Evolutionary conservation across 2,888 invertebrate genomes (phyloP).

Genomic region (Xestobium rufovillosum): DNA sequence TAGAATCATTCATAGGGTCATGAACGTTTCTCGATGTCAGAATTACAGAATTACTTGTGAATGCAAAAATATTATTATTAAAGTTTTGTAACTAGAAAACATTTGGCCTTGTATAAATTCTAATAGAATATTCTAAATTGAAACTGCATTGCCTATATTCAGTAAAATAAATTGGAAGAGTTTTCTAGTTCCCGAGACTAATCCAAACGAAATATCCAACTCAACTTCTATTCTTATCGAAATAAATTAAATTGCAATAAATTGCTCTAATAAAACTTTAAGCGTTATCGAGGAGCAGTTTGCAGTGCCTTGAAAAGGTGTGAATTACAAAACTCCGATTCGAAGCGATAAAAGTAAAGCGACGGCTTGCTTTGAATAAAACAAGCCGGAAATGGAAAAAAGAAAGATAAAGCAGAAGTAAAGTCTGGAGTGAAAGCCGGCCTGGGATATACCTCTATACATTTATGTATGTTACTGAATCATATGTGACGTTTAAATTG

Average conservation of each 20-base stretch:
- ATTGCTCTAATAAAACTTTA: slow-evolving; percentile 14
- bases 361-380: slow-evolving; percentile 33
- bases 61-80: too few species aligned
- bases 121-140: too few species aligned
- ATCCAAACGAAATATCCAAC: too few species aligned
- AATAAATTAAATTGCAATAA: slow-evolving; percentile 11
- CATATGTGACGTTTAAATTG: slow-evolving; percentile 24
- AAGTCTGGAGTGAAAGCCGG: slow-evolving; percentile 28
- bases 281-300: slow-evolving; percentile 16
- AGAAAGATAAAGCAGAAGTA: slow-evolving; percentile 35
- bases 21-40: too few species aligned
- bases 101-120: too few species aligned
- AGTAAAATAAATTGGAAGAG: too few species aligned
- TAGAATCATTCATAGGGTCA: too few species aligned
- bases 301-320: slow-evolving; percentile 4
- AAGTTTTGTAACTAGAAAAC: too few species aligned
- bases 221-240: too few species aligned
- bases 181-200: too few species aligned
- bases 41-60: too few species aligned
- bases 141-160: too few species aligned
- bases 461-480: slow-evolving; percentile 35
- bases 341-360: slow-evolving; percentile 16
- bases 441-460: slow-evolving; percentile 27
- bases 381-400: slow-evolving; percentile 37
- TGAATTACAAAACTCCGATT: slow-evolving; percentile 1